phyloP scores from a whole-genome alignment of 2,888 invertebrate species.

The Philereme vetulata region DNA sequence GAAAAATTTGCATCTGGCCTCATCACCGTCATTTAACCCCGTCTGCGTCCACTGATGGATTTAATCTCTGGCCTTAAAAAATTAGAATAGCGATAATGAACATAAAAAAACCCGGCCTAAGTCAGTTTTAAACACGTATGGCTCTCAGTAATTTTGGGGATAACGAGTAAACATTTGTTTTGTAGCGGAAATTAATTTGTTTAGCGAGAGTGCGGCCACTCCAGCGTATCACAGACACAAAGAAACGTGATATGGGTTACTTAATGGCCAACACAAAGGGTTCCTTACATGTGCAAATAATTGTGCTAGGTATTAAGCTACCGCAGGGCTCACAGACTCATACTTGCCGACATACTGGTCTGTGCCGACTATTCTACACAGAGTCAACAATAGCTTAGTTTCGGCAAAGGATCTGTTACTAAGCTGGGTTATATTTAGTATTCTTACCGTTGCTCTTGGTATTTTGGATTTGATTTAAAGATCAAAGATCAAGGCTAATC shows the following conservation, averaged over 20 bases:
- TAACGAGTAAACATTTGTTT: constrained; percentile 69
- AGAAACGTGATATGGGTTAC: constrained; percentile 75
- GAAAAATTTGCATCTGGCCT: too few species aligned
- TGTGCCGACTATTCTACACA: background rate
- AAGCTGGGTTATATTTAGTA: too few species aligned
- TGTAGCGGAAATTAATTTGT: constrained; percentile 70
- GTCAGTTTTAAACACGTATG: constrained; percentile 21
- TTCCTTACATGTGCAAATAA: constrained; percentile 62
- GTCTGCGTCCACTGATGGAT: too few species aligned
- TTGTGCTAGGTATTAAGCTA: constrained; percentile 59
- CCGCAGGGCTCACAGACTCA: constrained; percentile 34
- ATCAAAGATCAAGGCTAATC: too few species aligned
- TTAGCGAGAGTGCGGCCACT: constrained; percentile 54
- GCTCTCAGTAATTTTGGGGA: constrained; percentile 43
- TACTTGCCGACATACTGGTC: background rate
- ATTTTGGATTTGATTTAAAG: too few species aligned
- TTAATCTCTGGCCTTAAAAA: background rate
- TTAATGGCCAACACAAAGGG: constrained; percentile 68
- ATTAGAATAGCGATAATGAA: constrained; percentile 14
- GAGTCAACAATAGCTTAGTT: background rate
- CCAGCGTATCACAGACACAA: constrained; percentile 57
- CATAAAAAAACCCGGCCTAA: constrained; percentile 14
- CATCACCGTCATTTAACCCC: too few species aligned
- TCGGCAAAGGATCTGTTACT: too few species aligned
- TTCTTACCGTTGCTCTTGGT: too few species aligned